Evolutionary conservation across 2,113 vertebrate genomes (phyloP).

Genomic region (Sorex fumeus): DNA sequence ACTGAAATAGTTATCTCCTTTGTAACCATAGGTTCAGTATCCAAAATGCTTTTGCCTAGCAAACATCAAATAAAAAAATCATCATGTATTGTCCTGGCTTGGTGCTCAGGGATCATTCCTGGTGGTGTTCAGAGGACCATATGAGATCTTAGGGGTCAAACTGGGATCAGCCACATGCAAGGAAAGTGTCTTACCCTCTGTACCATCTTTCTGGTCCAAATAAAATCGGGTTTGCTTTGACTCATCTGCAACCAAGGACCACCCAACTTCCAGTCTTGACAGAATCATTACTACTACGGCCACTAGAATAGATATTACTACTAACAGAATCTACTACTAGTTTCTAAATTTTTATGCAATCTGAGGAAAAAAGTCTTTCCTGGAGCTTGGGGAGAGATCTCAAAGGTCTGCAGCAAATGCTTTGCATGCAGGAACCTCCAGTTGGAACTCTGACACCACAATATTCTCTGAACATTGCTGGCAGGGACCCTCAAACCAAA

Average conservation of each 20-base stretch:
- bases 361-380: neutral
- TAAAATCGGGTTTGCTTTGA: neutral
- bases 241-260: neutral
- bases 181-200: too few relatives aligned
- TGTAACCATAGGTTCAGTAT: neutral
- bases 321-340: neutral
- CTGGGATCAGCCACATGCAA: too few relatives aligned
- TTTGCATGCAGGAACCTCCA: too few relatives aligned
- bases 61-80: neutral
- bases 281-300: neutral
- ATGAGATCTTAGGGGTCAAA: too few relatives aligned
- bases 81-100: too few relatives aligned
- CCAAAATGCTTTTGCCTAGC: neutral
- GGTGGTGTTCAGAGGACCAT: too few relatives aligned
- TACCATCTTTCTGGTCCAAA: neutral
- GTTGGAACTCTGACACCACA: too few relatives aligned
- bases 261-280: conserved; percentile 21
- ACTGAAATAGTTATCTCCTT: neutral
- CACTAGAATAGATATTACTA: neutral
- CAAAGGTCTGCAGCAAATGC: too few relatives aligned
- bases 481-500: too few relatives aligned
- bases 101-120: too few relatives aligned
- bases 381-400: too few relatives aligned
- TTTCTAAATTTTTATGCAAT: conserved; percentile 51
- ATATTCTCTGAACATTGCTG: too few relatives aligned